These are phyloP conservation scores for Euphysa ruthae DNA, from an alignment of 30 jellyfish, hydroid and myxozoan genomes.

Conservation along the genomic window DNA sequence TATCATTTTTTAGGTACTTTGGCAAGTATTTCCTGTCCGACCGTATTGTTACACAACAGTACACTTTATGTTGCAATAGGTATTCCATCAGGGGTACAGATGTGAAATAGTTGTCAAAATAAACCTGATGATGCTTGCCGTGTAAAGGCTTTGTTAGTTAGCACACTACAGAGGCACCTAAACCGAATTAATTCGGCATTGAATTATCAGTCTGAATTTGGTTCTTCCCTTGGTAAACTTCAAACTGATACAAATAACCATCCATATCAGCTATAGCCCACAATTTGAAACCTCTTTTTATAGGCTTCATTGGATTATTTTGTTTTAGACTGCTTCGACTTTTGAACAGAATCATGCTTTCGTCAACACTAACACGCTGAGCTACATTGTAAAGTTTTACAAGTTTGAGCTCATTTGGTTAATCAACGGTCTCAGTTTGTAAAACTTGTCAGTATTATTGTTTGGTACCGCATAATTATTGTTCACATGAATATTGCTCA, in stretches of 20 bases:
- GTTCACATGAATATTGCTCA: conserved; percentile 43
- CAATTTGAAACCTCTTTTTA: conserved; percentile 60
- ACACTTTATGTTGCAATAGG: conserved; percentile 13
- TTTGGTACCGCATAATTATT: conserved; percentile 59
- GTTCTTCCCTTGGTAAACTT: conserved; percentile 58
- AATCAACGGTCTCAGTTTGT: conserved; percentile 53
- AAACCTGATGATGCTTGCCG: not conserved
- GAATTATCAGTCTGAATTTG: not conserved
- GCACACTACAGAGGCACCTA: conserved; percentile 36
- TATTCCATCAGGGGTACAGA: conserved; percentile 42
- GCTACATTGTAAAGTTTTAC: conserved; percentile 48
- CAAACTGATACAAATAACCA: conserved; percentile 50
- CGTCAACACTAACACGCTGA: conserved; percentile 40
- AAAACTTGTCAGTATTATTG: conserved; percentile 39
- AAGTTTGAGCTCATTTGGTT: conserved; percentile 27
- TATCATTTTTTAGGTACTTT: conserved; percentile 25
- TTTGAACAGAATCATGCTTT: conserved; percentile 69
- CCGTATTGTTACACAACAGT: conserved; percentile 44
- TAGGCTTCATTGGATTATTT: conserved; percentile 62
- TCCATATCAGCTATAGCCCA: conserved; percentile 74
- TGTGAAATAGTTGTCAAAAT: too few relatives aligned
- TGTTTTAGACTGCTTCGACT: conserved; percentile 52
- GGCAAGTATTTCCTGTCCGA: conserved; percentile 43
- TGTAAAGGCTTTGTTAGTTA: not conserved
- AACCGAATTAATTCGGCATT: conserved; percentile 12